Conservation (phyloP, 2,113 vertebrate genomes). For the Megalops atlanticus region DNA sequence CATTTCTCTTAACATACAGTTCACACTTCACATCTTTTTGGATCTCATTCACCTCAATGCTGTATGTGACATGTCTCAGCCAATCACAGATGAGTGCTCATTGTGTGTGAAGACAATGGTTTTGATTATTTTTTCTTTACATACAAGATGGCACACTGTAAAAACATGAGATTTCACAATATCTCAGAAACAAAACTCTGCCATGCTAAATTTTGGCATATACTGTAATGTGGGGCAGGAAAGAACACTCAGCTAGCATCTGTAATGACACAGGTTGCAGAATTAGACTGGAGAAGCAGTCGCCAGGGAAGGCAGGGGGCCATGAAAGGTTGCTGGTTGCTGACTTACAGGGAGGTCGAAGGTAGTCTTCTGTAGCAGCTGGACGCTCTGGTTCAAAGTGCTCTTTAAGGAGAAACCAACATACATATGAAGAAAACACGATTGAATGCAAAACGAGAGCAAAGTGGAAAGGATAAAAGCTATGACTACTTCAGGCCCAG, state of each 20-base stretch:
- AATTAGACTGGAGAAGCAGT: too few relatives aligned
- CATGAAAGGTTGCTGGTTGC: too few relatives aligned
- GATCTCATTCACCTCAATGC: too few relatives aligned
- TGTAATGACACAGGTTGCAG: too few relatives aligned
- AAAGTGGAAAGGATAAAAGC: background rate
- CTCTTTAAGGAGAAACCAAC: slow-evolving; percentile 61
- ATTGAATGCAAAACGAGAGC: background rate
- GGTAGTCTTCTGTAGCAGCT: slow-evolving; percentile 73
- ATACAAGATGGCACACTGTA: too few relatives aligned
- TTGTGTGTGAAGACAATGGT: background rate
- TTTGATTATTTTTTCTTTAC: background rate
- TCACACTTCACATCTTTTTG: background rate
- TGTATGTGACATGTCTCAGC: background rate
- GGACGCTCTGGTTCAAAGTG: slow-evolving; percentile 77
- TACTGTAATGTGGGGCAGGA: too few relatives aligned
- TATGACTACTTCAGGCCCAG: background rate
- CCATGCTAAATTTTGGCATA: too few relatives aligned
- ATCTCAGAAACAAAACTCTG: too few relatives aligned
- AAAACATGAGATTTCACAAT: too few relatives aligned
- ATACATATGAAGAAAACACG: slow-evolving; percentile 16
- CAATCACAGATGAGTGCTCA: background rate
- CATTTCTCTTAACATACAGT: background rate
- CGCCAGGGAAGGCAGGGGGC: too few relatives aligned
- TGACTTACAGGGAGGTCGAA: slow-evolving; percentile 77
- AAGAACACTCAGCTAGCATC: too few relatives aligned